Evolutionary conservation across 2,888 invertebrate genomes (phyloP), one percentile per base, ranked within the genome.

Genomic region (Mimachlamys varia): DNA sequence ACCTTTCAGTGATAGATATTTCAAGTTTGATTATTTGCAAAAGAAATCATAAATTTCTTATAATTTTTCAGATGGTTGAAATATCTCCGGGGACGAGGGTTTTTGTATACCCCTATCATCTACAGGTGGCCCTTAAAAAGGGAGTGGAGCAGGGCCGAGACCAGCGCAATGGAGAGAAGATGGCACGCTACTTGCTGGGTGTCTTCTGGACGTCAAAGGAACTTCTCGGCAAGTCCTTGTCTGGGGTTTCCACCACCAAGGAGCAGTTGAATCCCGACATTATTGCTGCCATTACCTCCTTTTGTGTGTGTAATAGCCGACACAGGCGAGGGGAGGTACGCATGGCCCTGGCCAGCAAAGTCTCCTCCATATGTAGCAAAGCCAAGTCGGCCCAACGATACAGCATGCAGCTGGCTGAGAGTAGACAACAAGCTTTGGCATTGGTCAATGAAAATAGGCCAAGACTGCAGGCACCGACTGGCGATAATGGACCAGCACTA

Each of bases 321-420:
- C 76, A 76, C 76, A 7, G 76, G 33, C 76, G 76, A 13, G 76
- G 76, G 5, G 76, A 76, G 76, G 76, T 76, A 27, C 76, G 76
- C 76, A 76, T 76, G 76, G 76, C 76, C 17, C 76, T 76, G 33
- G 76, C 76, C 76, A 76, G 76, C 22, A 76, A 76, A 33, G 76
- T 76, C 15, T 76, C 76, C 7, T 76, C 76, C 13, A 33, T 76
- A 19, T 76, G 76, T 76, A 76, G 76, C 15, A 76, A 76, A 17
- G 76, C 76, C 12, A 76, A 76, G 33, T 76, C 76, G 4, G 76
- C 76, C 12, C 27, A 76, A 5, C 2, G 76, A 15, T 76, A 76
- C 27, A 76, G 12, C 27, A 27, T 33, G 33, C 76, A 76, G 76
- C 27, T 33, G 76, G 76, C 76, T 2, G 76, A 76, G 76, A 76